Evolutionary conservation across 2,113 vertebrate genomes (phyloP).

Genomic region (Aepyceros melampus): DNA sequence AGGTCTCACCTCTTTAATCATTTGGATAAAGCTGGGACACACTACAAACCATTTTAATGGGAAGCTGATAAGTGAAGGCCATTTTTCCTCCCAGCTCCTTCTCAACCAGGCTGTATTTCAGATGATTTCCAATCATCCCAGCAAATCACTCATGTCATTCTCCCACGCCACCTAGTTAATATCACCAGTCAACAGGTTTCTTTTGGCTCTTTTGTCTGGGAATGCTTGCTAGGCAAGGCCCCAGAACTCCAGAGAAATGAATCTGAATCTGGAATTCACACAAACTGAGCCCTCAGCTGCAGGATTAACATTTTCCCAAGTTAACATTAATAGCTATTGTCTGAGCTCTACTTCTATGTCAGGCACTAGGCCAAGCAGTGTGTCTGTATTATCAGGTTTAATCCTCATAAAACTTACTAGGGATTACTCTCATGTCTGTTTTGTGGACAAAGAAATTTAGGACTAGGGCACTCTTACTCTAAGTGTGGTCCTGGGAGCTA

Average conservation of each 20-base stretch:
- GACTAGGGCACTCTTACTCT: neutral
- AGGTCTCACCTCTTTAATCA: constrained; percentile 71
- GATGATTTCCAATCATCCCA: constrained; percentile 58
- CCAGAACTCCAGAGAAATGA: neutral
- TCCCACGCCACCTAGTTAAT: constrained; percentile 50
- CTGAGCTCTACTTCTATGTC: neutral
- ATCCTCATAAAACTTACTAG: neutral
- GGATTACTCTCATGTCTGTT: neutral
- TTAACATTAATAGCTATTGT: neutral
- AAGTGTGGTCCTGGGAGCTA: neutral
- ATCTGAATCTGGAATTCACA: neutral
- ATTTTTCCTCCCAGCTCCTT: constrained; percentile 32
- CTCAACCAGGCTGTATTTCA: constrained; percentile 1
- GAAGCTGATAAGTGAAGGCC: constrained; percentile 50
- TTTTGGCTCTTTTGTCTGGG: constrained; percentile 35
- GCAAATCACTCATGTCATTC: constrained; percentile 53
- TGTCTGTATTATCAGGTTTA: neutral
- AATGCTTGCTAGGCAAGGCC: neutral
- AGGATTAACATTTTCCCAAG: neutral
- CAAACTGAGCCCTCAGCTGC: neutral
- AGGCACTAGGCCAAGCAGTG: neutral
- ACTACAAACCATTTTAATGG: constrained; percentile 56
- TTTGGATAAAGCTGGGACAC: constrained; percentile 36
- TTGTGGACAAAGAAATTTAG: neutral
- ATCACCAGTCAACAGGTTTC: constrained; percentile 23